Evolutionary conservation across 2,113 vertebrate genomes (phyloP).

Genomic region (Acinonyx jubatus): DNA sequence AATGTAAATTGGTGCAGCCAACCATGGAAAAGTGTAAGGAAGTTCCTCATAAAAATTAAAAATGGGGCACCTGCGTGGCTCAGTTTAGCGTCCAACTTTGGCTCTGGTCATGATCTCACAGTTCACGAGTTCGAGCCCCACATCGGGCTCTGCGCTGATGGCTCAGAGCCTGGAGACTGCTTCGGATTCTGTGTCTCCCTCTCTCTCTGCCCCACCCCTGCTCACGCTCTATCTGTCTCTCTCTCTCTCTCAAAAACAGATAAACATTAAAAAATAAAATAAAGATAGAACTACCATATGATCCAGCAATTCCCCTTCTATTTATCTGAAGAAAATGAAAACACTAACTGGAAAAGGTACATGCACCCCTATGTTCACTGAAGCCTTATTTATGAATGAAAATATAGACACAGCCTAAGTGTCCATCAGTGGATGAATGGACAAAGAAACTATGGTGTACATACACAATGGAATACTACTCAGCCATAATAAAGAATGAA

Average conservation of each 20-base stretch:
- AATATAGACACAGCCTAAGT: background rate
- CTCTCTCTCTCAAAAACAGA: no score
- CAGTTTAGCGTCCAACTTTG: no score
- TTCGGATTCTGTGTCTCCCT: no score
- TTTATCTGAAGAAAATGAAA: background rate
- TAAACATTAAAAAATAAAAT: background rate
- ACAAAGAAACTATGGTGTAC: background rate
- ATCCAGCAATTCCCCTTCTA: background rate
- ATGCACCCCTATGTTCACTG: background rate
- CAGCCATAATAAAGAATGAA: background rate
- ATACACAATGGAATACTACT: background rate
- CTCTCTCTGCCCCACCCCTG: no score
- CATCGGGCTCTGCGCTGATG: no score
- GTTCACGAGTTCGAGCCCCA: no score
- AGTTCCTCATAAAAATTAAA: background rate
- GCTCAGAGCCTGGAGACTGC: no score
- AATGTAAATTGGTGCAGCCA: background rate
- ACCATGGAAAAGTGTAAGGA: background rate
- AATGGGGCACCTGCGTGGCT: background rate
- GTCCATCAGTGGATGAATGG: background rate
- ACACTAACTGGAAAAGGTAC: background rate
- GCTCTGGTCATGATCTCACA: no score
- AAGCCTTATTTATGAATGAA: background rate
- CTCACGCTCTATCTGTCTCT: no score
- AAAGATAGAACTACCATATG: background rate